Percentiles rank a stretch among this genome's conserved stretches.
Evolutionary conservation across 2,888 invertebrate genomes (phyloP).

Genomic region (Pasiphila rectangulata): DNA sequence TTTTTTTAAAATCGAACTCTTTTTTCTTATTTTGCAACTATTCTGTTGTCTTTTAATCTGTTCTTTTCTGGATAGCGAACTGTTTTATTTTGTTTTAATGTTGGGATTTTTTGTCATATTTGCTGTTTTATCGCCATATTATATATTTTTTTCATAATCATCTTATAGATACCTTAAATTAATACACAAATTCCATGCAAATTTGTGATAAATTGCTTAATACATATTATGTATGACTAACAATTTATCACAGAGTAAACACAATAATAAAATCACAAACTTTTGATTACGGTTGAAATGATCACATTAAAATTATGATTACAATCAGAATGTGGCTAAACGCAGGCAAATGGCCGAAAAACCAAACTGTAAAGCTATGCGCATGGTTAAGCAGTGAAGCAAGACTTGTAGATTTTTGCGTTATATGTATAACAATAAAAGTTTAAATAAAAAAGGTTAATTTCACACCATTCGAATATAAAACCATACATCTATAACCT

Average conservation of each 20-base stretch:
- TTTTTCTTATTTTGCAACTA: conserved; percentile 22
- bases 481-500: too few relatives aligned
- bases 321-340: conserved; percentile 1
- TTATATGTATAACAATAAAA: too few relatives aligned
- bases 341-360: conserved; percentile 5
- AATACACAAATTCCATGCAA: conserved; percentile 18
- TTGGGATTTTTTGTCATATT: conserved; percentile 21
- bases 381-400: not conserved
- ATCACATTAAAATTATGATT: not conserved
- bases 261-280: conserved; percentile 13
- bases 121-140: conserved; percentile 25
- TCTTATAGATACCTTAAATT: conserved; percentile 7
- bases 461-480: too few relatives aligned
- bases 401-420: not conserved
- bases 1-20: conserved; percentile 2
- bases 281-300: conserved; percentile 15
- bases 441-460: too few relatives aligned
- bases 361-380: not conserved
- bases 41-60: conserved; percentile 27
- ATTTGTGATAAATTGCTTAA: conserved; percentile 12
- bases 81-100: conserved; percentile 28
- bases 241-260: conserved; percentile 12
- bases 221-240: conserved; percentile 12
- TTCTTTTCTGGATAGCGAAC: too few relatives aligned
- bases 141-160: conserved; percentile 13